Conservation (phyloP, 2,113 vertebrate genomes). For the Erythrocebus patas region DNA sequence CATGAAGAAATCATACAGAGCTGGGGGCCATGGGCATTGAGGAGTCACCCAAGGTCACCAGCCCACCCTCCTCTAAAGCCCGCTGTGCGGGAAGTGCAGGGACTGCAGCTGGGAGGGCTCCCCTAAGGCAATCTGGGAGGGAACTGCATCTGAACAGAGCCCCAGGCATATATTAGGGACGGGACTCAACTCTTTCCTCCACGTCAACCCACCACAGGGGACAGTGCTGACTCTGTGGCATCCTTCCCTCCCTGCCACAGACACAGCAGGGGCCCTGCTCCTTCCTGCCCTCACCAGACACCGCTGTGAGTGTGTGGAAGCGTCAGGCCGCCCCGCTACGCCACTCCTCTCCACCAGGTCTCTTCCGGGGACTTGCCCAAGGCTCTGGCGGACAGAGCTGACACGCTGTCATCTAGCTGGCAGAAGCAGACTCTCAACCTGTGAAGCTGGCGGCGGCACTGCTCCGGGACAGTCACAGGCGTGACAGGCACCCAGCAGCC, state of each 20-base stretch:
- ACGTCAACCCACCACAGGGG: too few relatives aligned
- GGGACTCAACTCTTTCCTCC: too few relatives aligned
- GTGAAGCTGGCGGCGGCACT: background rate
- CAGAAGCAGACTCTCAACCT: background rate
- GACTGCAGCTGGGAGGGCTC: too few relatives aligned
- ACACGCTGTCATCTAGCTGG: background rate
- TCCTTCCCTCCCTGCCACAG: background rate
- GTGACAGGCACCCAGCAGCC: background rate
- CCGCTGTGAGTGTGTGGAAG: background rate
- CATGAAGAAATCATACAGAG: too few relatives aligned
- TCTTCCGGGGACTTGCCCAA: accelerated
- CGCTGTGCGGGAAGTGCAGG: background rate
- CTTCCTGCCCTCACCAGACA: background rate
- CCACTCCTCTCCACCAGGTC: background rate
- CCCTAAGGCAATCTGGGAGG: too few relatives aligned
- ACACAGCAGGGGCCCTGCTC: background rate
- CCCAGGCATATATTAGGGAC: background rate
- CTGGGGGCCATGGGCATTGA: background rate
- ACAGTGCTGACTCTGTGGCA: background rate
- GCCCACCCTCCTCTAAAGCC: background rate
- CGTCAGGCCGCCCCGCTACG: background rate
- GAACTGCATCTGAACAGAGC: background rate
- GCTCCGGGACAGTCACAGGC: too few relatives aligned
- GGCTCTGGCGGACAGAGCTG: background rate
- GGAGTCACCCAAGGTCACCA: background rate